Percentiles rank a stretch among this genome's conserved stretches.
phyloP scores from a whole-genome alignment of 2,113 vertebrate genomes.

The Laticauda laticaudata region DNA sequence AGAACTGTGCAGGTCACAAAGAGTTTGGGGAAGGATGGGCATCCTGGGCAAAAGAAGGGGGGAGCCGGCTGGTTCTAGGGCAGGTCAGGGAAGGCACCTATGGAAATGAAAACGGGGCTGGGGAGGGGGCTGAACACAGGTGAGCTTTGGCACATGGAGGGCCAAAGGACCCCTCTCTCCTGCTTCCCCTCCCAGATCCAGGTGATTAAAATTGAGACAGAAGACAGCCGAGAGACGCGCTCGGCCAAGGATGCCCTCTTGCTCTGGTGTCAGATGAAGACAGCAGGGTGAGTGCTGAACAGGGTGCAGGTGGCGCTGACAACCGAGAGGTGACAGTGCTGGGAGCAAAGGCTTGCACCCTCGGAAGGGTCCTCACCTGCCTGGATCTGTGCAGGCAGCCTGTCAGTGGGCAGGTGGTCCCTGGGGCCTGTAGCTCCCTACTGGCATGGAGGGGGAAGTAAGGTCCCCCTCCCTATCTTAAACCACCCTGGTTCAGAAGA shows the following conservation, averaged over 20 bases:
- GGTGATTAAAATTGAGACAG: conserved; percentile 92
- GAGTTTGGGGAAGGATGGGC: background rate
- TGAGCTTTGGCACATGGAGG: background rate
- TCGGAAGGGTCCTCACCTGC: background rate
- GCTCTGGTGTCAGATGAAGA: conserved; percentile 98
- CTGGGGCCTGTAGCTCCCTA: background rate
- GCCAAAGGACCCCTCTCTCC: background rate
- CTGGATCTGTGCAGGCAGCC: background rate
- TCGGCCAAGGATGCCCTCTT: conserved; percentile 95
- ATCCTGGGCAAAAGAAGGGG: background rate
- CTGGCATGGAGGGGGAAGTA: conserved; percentile 65
- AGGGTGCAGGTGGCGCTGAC: background rate
- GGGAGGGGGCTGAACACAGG: background rate
- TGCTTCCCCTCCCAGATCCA: conserved; percentile 76
- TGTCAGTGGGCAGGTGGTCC: background rate
- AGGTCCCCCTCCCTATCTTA: background rate
- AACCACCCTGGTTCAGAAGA: background rate
- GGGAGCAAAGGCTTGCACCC: background rate
- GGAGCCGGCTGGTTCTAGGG: background rate
- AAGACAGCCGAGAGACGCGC: conserved; percentile 92
- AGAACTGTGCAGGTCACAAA: background rate
- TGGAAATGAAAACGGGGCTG: background rate
- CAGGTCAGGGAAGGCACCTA: background rate
- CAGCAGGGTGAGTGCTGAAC: conserved; percentile 75
- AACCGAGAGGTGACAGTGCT: background rate